phyloP scores from a whole-genome alignment of 2,113 vertebrate species.

The Gobiocypris rarus region DNA sequence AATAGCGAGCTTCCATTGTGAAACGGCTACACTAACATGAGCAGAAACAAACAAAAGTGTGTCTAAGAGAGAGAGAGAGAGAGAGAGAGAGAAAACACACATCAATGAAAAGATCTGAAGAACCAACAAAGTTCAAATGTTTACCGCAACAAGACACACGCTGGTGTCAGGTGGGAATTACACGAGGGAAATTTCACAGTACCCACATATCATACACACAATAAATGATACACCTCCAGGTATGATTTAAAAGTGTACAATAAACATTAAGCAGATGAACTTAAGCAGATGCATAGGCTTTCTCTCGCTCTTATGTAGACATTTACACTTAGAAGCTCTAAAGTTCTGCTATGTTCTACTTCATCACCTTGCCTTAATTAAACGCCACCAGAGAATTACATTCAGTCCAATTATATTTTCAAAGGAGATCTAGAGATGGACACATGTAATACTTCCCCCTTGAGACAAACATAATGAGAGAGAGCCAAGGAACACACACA shows the following conservation, averaged over 20 bases:
- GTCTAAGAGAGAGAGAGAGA: background rate
- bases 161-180: background rate
- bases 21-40: background rate
- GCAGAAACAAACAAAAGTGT: conserved; percentile 1
- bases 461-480: conserved; percentile 25
- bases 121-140: conserved; percentile 29
- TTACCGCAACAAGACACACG: background rate
- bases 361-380: conserved; percentile 59
- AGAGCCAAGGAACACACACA: background rate
- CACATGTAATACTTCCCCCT: conserved; percentile 29
- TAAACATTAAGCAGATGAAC: background rate
- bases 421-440: conserved; percentile 40
- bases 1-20: background rate
- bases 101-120: conserved; percentile 22
- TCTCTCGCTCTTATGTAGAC: background rate
- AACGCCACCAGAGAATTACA: conserved; percentile 44
- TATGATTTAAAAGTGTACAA: background rate
- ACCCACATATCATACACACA: background rate
- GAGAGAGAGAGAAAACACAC: background rate
- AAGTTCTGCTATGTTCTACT: conserved; percentile 55
- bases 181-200: background rate
- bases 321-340: conserved; percentile 4
- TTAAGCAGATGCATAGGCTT: conserved; percentile 15
- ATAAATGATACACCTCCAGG: conserved; percentile 5
- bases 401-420: conserved; percentile 54